phyloP scores from a whole-genome alignment of 92 coral and sea anemone genomes.

The Umimayanthus kanabou region DNA sequence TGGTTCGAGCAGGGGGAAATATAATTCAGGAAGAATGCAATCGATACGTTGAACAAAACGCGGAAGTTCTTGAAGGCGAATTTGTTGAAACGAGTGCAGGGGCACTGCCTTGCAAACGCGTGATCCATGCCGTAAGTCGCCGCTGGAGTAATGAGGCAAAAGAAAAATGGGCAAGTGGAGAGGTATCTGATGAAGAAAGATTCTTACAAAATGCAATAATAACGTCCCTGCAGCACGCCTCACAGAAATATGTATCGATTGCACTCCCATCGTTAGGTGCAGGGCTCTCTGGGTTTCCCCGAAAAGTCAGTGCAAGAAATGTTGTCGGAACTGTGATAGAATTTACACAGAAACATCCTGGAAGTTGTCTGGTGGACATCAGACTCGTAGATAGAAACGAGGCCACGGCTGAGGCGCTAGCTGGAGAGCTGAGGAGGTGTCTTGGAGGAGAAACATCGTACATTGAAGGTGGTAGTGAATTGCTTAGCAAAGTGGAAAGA shows the following conservation, averaged over 20 bases:
- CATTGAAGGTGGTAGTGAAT: neutral
- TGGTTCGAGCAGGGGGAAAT: slow-evolving; percentile 59
- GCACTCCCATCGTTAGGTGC: slow-evolving; percentile 81
- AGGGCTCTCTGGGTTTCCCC: slow-evolving; percentile 67
- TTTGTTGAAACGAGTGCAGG: slow-evolving; percentile 61
- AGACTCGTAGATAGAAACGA: slow-evolving; percentile 61
- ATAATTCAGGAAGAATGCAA: slow-evolving; percentile 66
- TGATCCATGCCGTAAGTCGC: slow-evolving; percentile 77
- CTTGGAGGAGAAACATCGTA: slow-evolving; percentile 41
- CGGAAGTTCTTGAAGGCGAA: slow-evolving; percentile 50
- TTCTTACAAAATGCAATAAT: slow-evolving; percentile 44
- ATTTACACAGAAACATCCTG: slow-evolving; percentile 41
- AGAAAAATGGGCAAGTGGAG: slow-evolving; percentile 11
- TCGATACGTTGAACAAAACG: slow-evolving; percentile 33
- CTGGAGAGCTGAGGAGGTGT: slow-evolving; percentile 41
- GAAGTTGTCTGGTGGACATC: slow-evolving; percentile 52
- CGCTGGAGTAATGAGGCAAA: slow-evolving; percentile 45
- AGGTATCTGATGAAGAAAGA: slow-evolving; percentile 40
- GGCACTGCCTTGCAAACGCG: slow-evolving; percentile 59
- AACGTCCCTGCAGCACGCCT: slow-evolving; percentile 51
- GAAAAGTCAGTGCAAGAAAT: slow-evolving; percentile 60
- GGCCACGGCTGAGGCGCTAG: slow-evolving; percentile 50
- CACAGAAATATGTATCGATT: slow-evolving; percentile 48
- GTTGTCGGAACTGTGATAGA: slow-evolving; percentile 52
- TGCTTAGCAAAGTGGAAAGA: neutral